Evolutionary conservation across 2,113 vertebrate genomes (phyloP).

Genomic region (Poeciliopsis prolifica): DNA sequence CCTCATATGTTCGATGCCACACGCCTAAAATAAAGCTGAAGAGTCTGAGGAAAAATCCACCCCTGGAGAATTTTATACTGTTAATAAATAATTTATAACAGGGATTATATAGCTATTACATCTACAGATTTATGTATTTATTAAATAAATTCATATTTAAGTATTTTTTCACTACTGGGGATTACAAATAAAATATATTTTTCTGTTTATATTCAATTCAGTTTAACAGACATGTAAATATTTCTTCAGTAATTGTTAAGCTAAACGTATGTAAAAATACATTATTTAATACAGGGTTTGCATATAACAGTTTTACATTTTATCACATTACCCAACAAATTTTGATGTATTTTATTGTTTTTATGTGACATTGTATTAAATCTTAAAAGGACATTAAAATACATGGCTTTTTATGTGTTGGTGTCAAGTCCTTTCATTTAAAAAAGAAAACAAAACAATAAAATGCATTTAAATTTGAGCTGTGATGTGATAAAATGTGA

Average conservation of each 20-base stretch:
- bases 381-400: neutral
- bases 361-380: neutral
- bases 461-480: neutral
- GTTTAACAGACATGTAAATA: neutral
- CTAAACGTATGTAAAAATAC: neutral
- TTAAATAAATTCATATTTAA: neutral
- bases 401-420: too few relatives aligned
- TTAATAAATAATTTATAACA: neutral
- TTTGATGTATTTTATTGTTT: neutral
- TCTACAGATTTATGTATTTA: neutral
- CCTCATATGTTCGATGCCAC: constrained; percentile 38
- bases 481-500: neutral
- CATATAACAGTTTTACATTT: neutral
- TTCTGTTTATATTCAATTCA: neutral
- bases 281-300: neutral
- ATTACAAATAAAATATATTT: neutral
- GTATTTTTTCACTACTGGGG: neutral
- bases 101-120: neutral
- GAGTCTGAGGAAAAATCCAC: constrained; percentile 46
- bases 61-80: constrained; percentile 2
- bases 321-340: neutral
- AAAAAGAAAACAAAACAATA: neutral
- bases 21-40: constrained; percentile 47
- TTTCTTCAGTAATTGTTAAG: neutral
- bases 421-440: too few relatives aligned